Evolutionary conservation across 2,888 invertebrate species (phyloP).

Genomic region (Phymatocera aterrima): DNA sequence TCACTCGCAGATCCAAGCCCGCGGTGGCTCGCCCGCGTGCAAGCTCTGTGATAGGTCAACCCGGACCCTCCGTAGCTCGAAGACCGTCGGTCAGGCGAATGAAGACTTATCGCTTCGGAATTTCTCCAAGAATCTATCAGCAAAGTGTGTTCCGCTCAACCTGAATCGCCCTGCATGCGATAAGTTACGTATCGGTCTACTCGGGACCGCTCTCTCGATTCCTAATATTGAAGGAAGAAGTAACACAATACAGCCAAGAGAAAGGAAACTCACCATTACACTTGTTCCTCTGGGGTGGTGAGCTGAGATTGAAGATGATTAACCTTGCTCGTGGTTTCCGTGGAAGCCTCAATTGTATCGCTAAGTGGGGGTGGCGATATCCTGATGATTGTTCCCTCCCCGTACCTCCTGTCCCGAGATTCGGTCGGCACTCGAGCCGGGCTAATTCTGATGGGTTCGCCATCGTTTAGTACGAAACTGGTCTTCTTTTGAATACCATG

Average conservation of each 20-base stretch:
- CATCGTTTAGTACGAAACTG: conserved; percentile 57
- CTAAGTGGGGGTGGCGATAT: conserved; percentile 50
- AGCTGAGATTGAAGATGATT: conserved; percentile 47
- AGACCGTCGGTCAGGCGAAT: too few relatives aligned
- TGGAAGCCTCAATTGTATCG: neutral
- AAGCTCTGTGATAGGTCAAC: too few relatives aligned
- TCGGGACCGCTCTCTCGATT: neutral
- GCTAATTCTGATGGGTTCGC: conserved; percentile 45
- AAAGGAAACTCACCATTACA: conserved; percentile 59
- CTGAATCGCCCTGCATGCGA: too few relatives aligned
- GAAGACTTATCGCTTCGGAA: too few relatives aligned
- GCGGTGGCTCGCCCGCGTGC: too few relatives aligned
- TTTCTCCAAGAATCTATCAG: too few relatives aligned
- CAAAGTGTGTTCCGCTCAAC: too few relatives aligned
- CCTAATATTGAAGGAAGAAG: neutral
- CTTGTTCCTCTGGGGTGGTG: conserved; percentile 57
- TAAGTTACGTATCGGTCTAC: too few relatives aligned
- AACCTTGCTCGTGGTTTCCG: neutral
- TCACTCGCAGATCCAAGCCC: too few relatives aligned
- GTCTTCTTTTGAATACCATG: conserved; percentile 55
- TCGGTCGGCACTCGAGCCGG: conserved; percentile 33
- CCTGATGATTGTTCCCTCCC: conserved; percentile 50
- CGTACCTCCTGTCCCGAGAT: neutral
- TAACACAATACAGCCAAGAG: neutral
- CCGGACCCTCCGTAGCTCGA: too few relatives aligned